These are phyloP conservation scores for Drosophila greeni DNA, from an alignment of 2,888 invertebrate species.

Conservation along the genomic window DNA sequence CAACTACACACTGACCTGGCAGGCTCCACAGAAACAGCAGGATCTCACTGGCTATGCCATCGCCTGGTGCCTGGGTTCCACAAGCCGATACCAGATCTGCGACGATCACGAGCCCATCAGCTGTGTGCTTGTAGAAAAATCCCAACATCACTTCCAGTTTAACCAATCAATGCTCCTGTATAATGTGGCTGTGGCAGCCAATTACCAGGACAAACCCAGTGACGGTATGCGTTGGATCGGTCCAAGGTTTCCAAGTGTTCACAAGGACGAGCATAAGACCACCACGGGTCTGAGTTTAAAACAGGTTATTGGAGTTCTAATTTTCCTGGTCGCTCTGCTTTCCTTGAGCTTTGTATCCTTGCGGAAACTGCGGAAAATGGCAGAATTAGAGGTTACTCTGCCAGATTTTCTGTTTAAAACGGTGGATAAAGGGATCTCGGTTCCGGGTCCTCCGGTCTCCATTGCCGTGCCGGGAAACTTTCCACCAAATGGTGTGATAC, in stretches of 20 bases:
- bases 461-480: not conserved
- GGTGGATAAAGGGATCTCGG: not conserved
- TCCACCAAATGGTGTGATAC: not conserved
- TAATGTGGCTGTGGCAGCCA: constrained; percentile 2
- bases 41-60: not conserved
- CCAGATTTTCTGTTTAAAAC: not conserved
- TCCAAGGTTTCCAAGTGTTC: not conserved
- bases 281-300: too few species aligned
- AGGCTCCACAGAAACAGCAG: not conserved
- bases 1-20: constrained; percentile 6
- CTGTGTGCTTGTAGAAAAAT: not conserved
- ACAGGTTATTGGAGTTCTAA: not conserved
- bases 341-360: not conserved
- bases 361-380: not conserved
- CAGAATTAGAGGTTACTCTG: not conserved
- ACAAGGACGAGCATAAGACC: too few species aligned
- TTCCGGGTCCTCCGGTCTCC: not conserved
- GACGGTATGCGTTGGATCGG: not conserved
- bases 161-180: not conserved
- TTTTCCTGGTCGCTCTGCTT: not conserved
- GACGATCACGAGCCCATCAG: not conserved
- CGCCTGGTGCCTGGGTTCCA: constrained; percentile 1
- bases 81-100: constrained; percentile 2
- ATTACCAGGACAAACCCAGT: not conserved
- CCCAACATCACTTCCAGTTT: not conserved